Evolutionary conservation across 2,888 invertebrate species (phyloP).

Genomic region (Emesis furor): DNA sequence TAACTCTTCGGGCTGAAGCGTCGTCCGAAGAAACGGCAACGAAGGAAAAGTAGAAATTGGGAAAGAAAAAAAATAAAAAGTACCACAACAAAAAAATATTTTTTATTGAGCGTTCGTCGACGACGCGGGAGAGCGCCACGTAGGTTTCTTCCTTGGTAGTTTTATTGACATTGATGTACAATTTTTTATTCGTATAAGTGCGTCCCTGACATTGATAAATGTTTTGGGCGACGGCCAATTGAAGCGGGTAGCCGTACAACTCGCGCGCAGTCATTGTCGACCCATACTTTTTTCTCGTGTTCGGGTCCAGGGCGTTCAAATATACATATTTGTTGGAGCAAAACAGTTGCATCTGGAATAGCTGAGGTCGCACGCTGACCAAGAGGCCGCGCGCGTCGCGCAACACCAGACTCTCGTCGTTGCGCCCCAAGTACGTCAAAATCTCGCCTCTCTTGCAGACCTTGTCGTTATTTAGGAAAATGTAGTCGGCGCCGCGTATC

Average conservation of each 20-base stretch:
- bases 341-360: slow-evolving; percentile 14
- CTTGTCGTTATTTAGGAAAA: not conserved
- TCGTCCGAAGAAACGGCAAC: not conserved
- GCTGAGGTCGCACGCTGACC: slow-evolving; percentile 1
- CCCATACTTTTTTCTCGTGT: slow-evolving; percentile 12
- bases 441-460: slow-evolving; percentile 8
- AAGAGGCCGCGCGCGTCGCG: not conserved
- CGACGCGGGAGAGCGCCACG: slow-evolving; percentile 6
- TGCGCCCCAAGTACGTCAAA: slow-evolving; percentile 8
- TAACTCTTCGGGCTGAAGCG: slow-evolving; percentile 14
- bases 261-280: not conserved
- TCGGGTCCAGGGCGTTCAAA: slow-evolving; percentile 3
- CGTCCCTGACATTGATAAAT: slow-evolving; percentile 9
- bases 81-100: slow-evolving; percentile 8
- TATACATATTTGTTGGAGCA: slow-evolving; percentile 7
- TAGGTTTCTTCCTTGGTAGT: slow-evolving; percentile 17
- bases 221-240: not conserved
- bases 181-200: slow-evolving; percentile 12
- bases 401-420: not conserved
- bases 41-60: not conserved
- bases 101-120: not conserved
- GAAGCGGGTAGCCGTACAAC: slow-evolving; percentile 8
- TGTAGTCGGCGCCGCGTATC: slow-evolving; percentile 18
- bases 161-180: not conserved
- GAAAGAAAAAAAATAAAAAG: not conserved